A percentile compares a stretch with the other conserved stretches of the same genome.
Conservation (phyloP, 2,797 vertebrate genomes). For the Acanthurus lineatus region DNA sequence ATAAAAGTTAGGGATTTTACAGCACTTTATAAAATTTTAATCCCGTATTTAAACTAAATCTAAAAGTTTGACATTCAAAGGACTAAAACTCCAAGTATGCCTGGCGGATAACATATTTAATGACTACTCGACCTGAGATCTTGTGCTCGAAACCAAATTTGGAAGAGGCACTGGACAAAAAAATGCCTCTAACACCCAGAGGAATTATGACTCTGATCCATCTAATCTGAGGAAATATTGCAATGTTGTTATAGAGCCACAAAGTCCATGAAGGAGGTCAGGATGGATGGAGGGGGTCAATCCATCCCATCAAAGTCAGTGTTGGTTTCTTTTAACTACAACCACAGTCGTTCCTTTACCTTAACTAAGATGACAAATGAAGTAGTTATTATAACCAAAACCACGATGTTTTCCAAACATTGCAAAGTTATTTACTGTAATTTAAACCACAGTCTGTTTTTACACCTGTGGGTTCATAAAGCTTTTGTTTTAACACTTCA, state of each 20-base stretch:
- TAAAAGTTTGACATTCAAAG: not conserved
- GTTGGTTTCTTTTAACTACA: not conserved
- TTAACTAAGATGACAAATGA: not conserved
- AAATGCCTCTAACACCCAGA: not conserved
- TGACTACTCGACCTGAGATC: not conserved
- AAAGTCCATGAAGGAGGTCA: not conserved
- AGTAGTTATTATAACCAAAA: not conserved
- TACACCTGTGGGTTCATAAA: not conserved
- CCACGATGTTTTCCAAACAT: not conserved
- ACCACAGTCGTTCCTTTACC: not conserved
- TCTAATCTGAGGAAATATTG: not conserved
- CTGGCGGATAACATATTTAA: not conserved
- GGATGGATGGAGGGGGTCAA: not conserved
- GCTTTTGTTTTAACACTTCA: not conserved
- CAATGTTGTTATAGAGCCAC: not conserved
- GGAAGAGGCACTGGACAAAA: slow-evolving; percentile 10
- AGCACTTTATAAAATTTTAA: not conserved
- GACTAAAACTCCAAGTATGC: not conserved
- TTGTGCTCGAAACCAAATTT: slow-evolving; percentile 19
- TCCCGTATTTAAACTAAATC: not conserved
- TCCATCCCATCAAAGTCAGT: not conserved
- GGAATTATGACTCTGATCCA: not conserved
- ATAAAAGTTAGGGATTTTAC: not conserved
- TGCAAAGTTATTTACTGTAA: not conserved
- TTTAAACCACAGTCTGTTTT: not conserved